Evolutionary conservation across 2,888 invertebrate species (phyloP).

Genomic region (Podabrus alpinus): DNA sequence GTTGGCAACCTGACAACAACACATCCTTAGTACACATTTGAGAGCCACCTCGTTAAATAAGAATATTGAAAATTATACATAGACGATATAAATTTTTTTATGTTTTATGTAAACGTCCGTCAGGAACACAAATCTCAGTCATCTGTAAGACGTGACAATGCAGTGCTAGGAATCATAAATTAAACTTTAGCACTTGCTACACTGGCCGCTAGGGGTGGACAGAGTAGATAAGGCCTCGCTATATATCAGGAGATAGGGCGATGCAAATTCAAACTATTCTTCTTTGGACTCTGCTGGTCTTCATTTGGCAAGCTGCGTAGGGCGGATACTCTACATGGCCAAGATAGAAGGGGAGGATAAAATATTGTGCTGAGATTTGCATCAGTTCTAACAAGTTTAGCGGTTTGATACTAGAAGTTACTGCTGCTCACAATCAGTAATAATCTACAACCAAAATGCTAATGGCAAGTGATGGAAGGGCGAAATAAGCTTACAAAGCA

Average conservation of each 20-base stretch:
- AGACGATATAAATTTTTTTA: background rate
- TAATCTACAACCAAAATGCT: slow-evolving; percentile 29
- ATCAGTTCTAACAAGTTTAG: slow-evolving; percentile 40
- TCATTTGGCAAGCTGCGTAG: slow-evolving; percentile 40
- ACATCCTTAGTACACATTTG: background rate
- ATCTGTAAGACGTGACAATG: slow-evolving; percentile 58
- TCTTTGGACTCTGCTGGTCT: slow-evolving; percentile 43
- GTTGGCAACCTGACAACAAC: background rate
- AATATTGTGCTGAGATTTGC: slow-evolving; percentile 39
- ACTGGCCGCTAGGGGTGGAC: slow-evolving; percentile 56
- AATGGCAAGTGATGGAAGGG: slow-evolving; percentile 29
- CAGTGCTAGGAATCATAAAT: slow-evolving; percentile 54
- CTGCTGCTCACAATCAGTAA: slow-evolving; percentile 27
- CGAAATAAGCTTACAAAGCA: slow-evolving; percentile 23
- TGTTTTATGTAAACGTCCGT: background rate
- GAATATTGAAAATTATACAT: background rate
- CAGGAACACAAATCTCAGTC: slow-evolving; percentile 44
- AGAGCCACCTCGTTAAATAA: background rate
- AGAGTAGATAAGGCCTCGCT: slow-evolving; percentile 54
- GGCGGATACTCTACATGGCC: slow-evolving; percentile 37
- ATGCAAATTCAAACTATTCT: slow-evolving; percentile 54
- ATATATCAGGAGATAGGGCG: slow-evolving; percentile 53
- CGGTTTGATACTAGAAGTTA: slow-evolving; percentile 28
- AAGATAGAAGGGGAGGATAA: slow-evolving; percentile 41
- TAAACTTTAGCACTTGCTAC: slow-evolving; percentile 57